Conservation (phyloP, 2,888 invertebrate genomes). For the Alcis repandata region DNA sequence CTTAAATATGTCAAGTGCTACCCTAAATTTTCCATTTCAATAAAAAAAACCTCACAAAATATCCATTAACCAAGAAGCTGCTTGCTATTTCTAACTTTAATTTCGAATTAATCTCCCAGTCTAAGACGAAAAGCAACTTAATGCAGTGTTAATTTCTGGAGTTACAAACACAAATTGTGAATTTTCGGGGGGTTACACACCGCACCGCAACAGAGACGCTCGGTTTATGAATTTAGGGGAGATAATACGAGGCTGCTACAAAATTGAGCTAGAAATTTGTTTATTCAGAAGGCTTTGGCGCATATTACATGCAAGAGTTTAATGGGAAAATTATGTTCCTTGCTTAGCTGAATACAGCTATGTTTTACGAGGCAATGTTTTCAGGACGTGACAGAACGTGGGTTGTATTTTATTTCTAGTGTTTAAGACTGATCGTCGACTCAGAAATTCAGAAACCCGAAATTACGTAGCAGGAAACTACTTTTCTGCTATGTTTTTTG, state of each 20-base stretch:
- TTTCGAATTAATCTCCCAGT: slow-evolving; percentile 28
- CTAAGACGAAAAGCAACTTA: slow-evolving; percentile 41
- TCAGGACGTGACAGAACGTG: slow-evolving; percentile 1
- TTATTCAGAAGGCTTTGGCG: slow-evolving; percentile 30
- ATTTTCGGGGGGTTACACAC: slow-evolving; percentile 51
- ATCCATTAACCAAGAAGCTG: background rate
- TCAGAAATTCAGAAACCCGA: background rate
- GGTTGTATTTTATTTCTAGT: background rate
- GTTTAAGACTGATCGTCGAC: background rate
- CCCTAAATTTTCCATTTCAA: too few species aligned
- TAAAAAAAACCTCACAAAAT: too few species aligned
- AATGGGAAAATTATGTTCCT: slow-evolving; percentile 34
- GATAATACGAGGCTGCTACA: slow-evolving; percentile 48
- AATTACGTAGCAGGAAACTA: background rate
- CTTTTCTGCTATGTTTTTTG: too few species aligned
- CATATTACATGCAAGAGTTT: slow-evolving; percentile 30
- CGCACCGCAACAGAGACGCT: slow-evolving; percentile 45
- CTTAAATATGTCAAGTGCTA: too few species aligned
- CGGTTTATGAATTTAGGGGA: slow-evolving; percentile 49
- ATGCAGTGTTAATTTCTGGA: slow-evolving; percentile 53
- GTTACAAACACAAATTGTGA: slow-evolving; percentile 52
- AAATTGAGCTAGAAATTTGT: slow-evolving; percentile 44
- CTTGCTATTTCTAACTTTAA: background rate
- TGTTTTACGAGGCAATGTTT: slow-evolving; percentile 18
- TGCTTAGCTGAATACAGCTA: slow-evolving; percentile 7